These are phyloP conservation scores for Larimichthys crocea DNA, from an alignment of 2,113 vertebrate genomes.

Conservation along the genomic window DNA sequence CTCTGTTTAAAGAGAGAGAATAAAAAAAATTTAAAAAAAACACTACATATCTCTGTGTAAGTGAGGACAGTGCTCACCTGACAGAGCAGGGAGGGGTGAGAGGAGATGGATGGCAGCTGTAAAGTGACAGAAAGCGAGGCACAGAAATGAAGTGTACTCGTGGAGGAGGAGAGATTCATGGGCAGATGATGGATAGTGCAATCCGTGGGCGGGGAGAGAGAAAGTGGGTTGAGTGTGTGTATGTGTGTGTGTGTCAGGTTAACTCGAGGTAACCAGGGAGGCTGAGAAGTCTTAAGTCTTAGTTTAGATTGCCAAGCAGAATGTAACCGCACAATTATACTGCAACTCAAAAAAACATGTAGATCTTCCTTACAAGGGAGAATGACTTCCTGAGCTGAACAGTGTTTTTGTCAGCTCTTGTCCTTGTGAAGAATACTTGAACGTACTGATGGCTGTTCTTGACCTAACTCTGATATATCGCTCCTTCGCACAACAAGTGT, in stretches of 20 bases:
- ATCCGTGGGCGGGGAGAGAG: slow-evolving; percentile 28
- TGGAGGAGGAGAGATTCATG: slow-evolving; percentile 60
- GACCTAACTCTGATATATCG: slow-evolving; percentile 36
- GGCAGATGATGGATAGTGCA: slow-evolving; percentile 70
- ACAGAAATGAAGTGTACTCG: slow-evolving; percentile 59
- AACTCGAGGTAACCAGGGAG: background rate
- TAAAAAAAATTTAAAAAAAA: background rate
- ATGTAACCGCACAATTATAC: background rate
- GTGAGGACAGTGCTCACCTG: slow-evolving; percentile 51
- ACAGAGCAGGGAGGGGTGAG: slow-evolving; percentile 37
- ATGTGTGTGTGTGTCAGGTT: slow-evolving; percentile 8
- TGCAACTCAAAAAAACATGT: slow-evolving; percentile 5
- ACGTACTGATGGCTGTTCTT: slow-evolving; percentile 14
- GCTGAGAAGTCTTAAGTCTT: background rate
- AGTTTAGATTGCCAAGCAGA: background rate
- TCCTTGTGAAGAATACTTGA: slow-evolving; percentile 47
- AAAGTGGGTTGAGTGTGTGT: slow-evolving; percentile 16
- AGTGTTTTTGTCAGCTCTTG: slow-evolving; percentile 7
- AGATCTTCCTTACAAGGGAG: background rate
- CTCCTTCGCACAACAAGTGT: background rate
- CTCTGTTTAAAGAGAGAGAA: slow-evolving; percentile 2
- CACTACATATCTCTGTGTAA: slow-evolving; percentile 15
- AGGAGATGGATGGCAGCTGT: slow-evolving; percentile 64
- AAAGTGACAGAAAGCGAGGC: slow-evolving; percentile 66
- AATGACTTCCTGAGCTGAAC: background rate